Evolutionary conservation across 1,140 invertebrate species (phyloP).

Genomic region (Orchesella cincta): DNA sequence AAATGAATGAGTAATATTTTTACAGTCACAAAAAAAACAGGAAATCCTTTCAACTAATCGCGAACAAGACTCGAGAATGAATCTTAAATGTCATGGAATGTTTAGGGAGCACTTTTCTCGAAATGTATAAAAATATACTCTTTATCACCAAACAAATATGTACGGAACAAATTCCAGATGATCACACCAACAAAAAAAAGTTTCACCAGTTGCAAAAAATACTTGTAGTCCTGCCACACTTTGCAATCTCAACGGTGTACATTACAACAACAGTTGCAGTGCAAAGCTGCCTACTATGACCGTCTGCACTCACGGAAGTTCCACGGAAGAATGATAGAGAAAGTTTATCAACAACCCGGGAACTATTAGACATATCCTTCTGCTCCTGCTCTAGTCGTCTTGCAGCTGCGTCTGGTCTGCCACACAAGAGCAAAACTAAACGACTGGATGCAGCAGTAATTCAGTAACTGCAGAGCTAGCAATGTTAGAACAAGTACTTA

Average conservation of each 20-base stretch:
- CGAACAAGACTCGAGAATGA: background rate
- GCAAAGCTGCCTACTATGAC: too few species aligned
- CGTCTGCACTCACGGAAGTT: slow-evolving; percentile 18
- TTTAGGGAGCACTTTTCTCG: background rate
- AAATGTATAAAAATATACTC: background rate
- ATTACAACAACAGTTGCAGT: background rate
- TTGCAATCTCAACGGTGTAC: background rate
- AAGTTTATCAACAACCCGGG: background rate
- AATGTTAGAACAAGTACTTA: too few species aligned
- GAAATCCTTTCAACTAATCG: background rate
- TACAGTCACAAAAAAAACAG: background rate
- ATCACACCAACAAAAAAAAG: background rate
- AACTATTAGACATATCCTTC: too few species aligned
- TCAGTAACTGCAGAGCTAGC: too few species aligned
- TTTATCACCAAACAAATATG: background rate
- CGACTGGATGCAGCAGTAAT: too few species aligned
- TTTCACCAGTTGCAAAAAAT: background rate
- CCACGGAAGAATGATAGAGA: background rate
- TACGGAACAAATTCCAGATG: background rate
- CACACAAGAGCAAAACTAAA: too few species aligned
- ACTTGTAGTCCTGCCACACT: background rate
- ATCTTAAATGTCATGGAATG: slow-evolving; percentile 9
- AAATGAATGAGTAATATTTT: background rate
- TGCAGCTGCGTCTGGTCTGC: too few species aligned
- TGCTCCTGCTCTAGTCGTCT: too few species aligned